Conservation (phyloP, 2,113 vertebrate genomes). For the Hipposideros armiger region DNA sequence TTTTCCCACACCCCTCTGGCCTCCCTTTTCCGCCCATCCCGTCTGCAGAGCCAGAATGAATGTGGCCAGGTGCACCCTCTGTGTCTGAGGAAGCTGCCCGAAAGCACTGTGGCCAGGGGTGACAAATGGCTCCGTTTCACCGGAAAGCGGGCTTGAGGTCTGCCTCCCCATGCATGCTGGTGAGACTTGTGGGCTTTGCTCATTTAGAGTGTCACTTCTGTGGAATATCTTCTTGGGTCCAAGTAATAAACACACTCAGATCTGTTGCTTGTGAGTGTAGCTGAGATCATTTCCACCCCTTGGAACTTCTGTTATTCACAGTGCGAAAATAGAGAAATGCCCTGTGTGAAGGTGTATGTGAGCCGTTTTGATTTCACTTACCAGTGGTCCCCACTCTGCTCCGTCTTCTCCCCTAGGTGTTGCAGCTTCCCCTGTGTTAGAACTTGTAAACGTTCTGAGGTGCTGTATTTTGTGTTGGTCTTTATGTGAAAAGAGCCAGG, state of each 20-base stretch:
- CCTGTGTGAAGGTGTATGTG: neutral
- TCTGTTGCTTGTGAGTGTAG: neutral
- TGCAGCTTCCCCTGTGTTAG: neutral
- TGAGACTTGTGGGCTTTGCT: too few species aligned
- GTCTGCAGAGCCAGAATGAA: neutral
- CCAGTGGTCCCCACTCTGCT: neutral
- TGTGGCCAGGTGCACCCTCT: neutral
- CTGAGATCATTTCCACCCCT: neutral
- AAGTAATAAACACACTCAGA: neutral
- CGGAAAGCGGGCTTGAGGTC: neutral
- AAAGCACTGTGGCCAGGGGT: neutral
- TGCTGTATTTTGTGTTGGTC: neutral
- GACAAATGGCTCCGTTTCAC: neutral
- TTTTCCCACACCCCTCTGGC: constrained; percentile 26
- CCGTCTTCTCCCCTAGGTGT: neutral
- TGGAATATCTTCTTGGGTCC: neutral
- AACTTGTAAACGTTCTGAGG: neutral
- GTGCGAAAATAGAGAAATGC: neutral
- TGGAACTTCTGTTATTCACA: neutral
- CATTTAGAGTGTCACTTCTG: neutral
- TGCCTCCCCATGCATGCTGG: rapidly evolving
- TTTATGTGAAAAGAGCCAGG: neutral
- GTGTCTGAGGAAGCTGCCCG: neutral
- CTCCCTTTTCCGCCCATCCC: constrained; percentile 59
- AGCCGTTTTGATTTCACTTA: neutral